Evolutionary conservation across 2,113 vertebrate species (phyloP).

Genomic region (Danio rerio): GRCz12tu NC_133198.1:33777501-33778000

Average conservation of each 20-base stretch:
- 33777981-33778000: too few relatives aligned
- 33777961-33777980: too few relatives aligned
- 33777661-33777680: constrained; percentile 50
- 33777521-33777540: background rate
- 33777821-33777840: background rate
- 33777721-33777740: constrained; percentile 56
- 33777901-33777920: too few relatives aligned
- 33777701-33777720: constrained; percentile 55
- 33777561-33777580: constrained; percentile 27
- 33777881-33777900: too few relatives aligned
- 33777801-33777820: background rate
- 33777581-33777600: constrained; percentile 40
- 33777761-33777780: background rate
- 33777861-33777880: too few relatives aligned
- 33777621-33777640: constrained; percentile 42
- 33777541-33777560: constrained; percentile 13
- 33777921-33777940: too few relatives aligned
- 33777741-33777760: constrained; percentile 56
- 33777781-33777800: background rate
- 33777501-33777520: constrained; percentile 1
- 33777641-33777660: constrained; percentile 28
- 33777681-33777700: constrained; percentile 54
- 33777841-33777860: background rate
- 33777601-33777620: constrained; percentile 45
- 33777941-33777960: too few relatives aligned